Evolutionary conservation across 2,888 invertebrate species (phyloP).

Genomic region (Sepiola atlantica): DNA sequence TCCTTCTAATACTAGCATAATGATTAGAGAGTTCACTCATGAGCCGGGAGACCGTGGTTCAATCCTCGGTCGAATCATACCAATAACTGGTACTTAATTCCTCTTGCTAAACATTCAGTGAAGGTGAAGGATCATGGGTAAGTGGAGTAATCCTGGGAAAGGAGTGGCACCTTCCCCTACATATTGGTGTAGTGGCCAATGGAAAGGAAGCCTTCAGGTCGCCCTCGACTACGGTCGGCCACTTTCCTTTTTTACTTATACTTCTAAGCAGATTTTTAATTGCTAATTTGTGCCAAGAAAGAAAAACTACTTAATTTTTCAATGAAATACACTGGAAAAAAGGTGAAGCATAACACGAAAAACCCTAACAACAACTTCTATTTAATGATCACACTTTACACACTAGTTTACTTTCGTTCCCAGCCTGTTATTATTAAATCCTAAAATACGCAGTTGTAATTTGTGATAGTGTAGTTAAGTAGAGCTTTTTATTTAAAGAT

Average conservation of each 20-base stretch:
- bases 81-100: no score
- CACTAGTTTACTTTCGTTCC: not conserved
- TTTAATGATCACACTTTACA: not conserved
- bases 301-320: not conserved
- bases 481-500: not conserved
- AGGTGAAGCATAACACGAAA: not conserved
- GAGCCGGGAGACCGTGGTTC: no score
- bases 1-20: no score
- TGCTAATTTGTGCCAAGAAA: not conserved
- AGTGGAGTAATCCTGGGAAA: no score
- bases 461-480: not conserved
- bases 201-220: no score
- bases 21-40: no score
- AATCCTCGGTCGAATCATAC: no score
- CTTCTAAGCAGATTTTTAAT: not conserved
- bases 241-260: not conserved
- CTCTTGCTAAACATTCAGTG: no score
- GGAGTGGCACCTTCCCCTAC: no score
- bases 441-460: not conserved
- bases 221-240: no score
- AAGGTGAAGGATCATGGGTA: no score
- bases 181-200: no score
- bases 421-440: not conserved
- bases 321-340: not conserved
- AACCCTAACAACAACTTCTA: not conserved